These are phyloP conservation scores for Lophius piscatorius DNA, from an alignment of 2,113 vertebrate species.

Conservation along the genomic window DNA sequence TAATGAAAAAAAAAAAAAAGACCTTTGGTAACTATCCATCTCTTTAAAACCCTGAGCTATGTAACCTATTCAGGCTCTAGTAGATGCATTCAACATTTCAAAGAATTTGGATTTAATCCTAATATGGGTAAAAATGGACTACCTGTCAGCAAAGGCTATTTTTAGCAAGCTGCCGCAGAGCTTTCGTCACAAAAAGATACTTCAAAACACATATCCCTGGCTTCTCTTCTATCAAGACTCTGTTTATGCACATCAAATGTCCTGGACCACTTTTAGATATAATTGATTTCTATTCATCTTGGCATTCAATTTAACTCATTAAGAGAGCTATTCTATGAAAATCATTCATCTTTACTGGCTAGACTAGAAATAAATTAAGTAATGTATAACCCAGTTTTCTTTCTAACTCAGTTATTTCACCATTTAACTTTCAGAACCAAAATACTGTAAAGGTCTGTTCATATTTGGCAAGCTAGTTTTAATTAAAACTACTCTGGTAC, in stretches of 20 bases:
- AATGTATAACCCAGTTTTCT: neutral
- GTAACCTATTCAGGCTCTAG: slow-evolving; percentile 9
- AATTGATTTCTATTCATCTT: neutral
- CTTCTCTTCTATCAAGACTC: neutral
- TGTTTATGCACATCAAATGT: neutral
- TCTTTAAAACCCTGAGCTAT: slow-evolving; percentile 7
- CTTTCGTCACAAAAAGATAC: neutral
- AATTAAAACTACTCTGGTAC: slow-evolving; percentile 11
- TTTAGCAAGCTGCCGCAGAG: slow-evolving; percentile 14
- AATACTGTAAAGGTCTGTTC: too few species aligned
- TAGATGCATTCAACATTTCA: neutral
- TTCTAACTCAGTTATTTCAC: neutral
- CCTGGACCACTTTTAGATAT: neutral
- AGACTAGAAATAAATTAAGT: neutral
- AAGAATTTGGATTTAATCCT: slow-evolving; percentile 14
- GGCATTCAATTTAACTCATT: neutral
- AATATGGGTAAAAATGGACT: slow-evolving; percentile 5
- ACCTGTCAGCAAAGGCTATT: slow-evolving; percentile 6
- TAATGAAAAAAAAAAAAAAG: too few species aligned
- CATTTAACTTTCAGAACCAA: neutral
- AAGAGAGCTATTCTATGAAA: neutral
- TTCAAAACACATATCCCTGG: neutral
- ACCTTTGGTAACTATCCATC: too few species aligned
- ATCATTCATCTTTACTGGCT: slow-evolving; percentile 1
- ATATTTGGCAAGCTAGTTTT: too few species aligned